Evolutionary conservation across 92 coral and sea anemone species (phyloP).

Genomic region (Porites divaricata): DNA sequence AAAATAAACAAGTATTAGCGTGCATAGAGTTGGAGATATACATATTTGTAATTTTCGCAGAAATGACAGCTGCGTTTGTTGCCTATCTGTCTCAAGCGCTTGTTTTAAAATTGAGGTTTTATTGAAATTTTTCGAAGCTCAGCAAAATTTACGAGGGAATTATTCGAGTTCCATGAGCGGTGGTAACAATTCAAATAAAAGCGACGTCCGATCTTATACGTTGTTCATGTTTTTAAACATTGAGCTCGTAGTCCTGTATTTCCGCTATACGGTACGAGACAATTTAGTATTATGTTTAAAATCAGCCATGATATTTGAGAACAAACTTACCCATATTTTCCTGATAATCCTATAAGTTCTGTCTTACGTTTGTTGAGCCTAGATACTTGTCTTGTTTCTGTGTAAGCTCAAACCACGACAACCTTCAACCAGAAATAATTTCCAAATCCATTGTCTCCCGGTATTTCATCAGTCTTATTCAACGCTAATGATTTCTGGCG

Average conservation of each 20-base stretch:
- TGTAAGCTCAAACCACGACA: background rate
- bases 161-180: background rate
- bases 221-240: conserved; percentile 11
- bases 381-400: background rate
- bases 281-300: background rate
- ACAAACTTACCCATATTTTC: conserved; percentile 19
- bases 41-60: background rate
- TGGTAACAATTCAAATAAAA: background rate
- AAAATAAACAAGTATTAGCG: background rate
- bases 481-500: conserved; percentile 49
- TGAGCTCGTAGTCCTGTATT: background rate
- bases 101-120: background rate
- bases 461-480: conserved; percentile 38
- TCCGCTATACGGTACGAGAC: background rate
- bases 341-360: background rate
- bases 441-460: conserved; percentile 27
- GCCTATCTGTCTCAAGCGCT: background rate
- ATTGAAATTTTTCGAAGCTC: background rate
- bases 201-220: background rate
- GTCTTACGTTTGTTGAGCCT: background rate
- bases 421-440: conserved; percentile 24
- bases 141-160: background rate
- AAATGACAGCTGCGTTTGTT: background rate
- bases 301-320: background rate
- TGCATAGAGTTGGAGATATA: background rate